Base-by-base conservation (phyloP, 2,113 vertebrate genomes). In the Turnix velox region DNA sequence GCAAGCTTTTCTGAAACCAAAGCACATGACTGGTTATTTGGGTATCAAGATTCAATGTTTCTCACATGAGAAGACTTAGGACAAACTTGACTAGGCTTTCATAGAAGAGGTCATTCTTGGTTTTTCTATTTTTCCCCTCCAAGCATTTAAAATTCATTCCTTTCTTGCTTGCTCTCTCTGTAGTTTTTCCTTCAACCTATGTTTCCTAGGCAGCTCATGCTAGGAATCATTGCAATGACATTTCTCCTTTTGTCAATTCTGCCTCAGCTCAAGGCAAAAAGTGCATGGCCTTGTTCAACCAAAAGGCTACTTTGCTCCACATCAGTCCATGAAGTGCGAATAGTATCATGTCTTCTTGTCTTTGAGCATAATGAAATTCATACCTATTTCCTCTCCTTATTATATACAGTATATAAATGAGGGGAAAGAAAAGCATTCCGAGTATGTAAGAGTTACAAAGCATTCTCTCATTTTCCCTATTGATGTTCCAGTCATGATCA, bases 131-230 rank as follows among this genome's bases (percentile, higher is more conserved):
- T 68, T 74, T 82, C 52, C 40, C 19, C 23, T 80, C 37, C 13
- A 39, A 55, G 51, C 28, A 84, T 69, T 85, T 83, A 52, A 79
- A 69, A 85, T 73, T 57, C 48, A 73, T 14, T 90, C 17, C 72
- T 79, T 85, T 85, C 45, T 73, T 35, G 84, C 57, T 57, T 75
- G 25, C 30, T 55, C 5, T 52, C 25, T 62, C 43, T 48, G 10
- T 75, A 72, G 77, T 79, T 19, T 45, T 72, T 55, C 62, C 49
- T 46, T 88, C 63, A 86, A 33, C 31, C 31, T 58, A 9, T 40
- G 68, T 67, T 83, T 93, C 63, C 59, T 68, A 73, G 58, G 72
- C 33, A 92, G 86, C 31, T 90, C 45, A 30, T 33, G 46, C 49
- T 54, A 45, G 72, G 78, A 94, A 68, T 58, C 1, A 73, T 69